Percentiles rank a stretch among this genome's conserved stretches.
These are phyloP conservation scores for Lagodon rhomboides DNA, from an alignment of 2,797 vertebrate genomes.

Conservation along the genomic window DNA sequence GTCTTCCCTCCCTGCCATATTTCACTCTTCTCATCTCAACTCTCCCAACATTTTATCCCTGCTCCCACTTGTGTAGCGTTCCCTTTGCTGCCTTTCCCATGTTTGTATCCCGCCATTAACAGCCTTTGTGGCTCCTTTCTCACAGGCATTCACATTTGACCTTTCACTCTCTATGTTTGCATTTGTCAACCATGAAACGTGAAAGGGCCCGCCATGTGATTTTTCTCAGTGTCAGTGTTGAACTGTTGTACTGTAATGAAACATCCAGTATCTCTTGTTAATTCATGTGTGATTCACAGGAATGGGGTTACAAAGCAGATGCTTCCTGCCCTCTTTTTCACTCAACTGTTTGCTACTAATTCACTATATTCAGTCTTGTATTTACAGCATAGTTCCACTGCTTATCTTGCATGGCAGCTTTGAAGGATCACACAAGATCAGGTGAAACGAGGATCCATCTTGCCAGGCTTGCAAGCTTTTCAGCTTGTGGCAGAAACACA, in stretches of 20 bases:
- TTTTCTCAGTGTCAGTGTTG: not conserved
- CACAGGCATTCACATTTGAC: not conserved
- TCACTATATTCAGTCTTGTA: not conserved
- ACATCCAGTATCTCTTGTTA: not conserved
- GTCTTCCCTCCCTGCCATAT: conserved; percentile 62
- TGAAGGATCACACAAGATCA: too few relatives aligned
- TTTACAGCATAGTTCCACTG: not conserved
- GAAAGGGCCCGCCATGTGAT: not conserved
- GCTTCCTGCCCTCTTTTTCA: not conserved
- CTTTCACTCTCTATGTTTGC: conserved; percentile 15
- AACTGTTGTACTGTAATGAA: not conserved
- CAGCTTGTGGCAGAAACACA: too few relatives aligned
- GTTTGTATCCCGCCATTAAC: conserved; percentile 42
- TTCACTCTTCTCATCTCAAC: conserved; percentile 63
- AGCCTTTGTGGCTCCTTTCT: conserved; percentile 22
- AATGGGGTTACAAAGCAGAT: too few relatives aligned
- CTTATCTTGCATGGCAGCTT: not conserved
- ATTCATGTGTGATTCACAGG: not conserved
- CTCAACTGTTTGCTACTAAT: not conserved
- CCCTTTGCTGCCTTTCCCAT: conserved; percentile 17
- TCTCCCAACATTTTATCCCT: conserved; percentile 45
- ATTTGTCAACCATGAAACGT: conserved; percentile 8
- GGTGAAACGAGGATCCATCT: too few relatives aligned
- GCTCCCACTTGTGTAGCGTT: conserved; percentile 33
- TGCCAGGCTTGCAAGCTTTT: too few relatives aligned